These are phyloP conservation scores for Corythoichthys haematopterus DNA, from an alignment of 2,113 vertebrate species.

Conservation along the genomic window DNA sequence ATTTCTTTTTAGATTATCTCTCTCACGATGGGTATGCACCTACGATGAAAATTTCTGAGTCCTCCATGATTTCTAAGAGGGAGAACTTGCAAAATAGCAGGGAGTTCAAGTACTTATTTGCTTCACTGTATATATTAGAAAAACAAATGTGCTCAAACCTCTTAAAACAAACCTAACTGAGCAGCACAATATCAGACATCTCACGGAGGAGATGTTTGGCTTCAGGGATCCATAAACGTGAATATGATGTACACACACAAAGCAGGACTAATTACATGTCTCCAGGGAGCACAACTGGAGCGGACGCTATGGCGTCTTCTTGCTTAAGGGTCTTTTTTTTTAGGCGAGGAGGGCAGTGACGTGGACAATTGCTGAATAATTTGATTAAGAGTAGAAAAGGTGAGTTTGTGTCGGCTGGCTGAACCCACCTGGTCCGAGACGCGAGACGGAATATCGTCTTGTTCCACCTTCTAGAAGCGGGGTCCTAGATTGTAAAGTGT, in stretches of 20 bases:
- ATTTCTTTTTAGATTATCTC: no score
- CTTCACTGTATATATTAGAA: not conserved
- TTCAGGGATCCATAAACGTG: constrained; percentile 11
- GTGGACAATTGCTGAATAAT: constrained; percentile 36
- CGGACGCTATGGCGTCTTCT: constrained; percentile 12
- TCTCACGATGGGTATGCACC: no score
- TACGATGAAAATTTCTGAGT: no score
- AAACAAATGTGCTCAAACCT: constrained; percentile 54
- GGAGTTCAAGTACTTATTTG: no score
- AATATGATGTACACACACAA: constrained; percentile 4
- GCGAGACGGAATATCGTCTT: not conserved
- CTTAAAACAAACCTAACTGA: not conserved
- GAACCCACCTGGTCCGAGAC: constrained; percentile 43
- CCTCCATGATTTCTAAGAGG: no score
- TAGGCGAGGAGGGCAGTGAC: constrained; percentile 18
- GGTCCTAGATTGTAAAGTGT: not conserved
- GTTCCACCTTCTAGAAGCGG: not conserved
- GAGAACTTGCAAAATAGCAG: no score
- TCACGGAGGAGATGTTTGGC: not conserved
- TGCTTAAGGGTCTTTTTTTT: constrained; percentile 17
- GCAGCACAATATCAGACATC: no score
- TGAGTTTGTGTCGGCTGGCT: constrained; percentile 40
- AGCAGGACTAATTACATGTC: constrained; percentile 14
- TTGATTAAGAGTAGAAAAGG: constrained; percentile 24
- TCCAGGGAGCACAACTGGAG: constrained; percentile 35